Conservation (phyloP, 2,888 invertebrate genomes). For the Prosopocoilus inquinatus region DNA sequence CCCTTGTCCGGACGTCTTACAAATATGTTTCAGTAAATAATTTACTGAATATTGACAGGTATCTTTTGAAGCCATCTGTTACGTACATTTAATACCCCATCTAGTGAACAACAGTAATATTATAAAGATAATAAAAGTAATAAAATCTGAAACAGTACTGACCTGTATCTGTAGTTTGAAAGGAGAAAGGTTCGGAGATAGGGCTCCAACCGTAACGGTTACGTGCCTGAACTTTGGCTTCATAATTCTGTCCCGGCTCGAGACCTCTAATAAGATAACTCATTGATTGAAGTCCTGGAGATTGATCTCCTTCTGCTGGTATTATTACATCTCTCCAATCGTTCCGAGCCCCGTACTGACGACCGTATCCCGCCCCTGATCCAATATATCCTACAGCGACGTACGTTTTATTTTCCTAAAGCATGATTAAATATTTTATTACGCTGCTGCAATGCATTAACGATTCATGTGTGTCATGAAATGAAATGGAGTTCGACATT, state of each 20-base stretch:
- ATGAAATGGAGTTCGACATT: too few species aligned
- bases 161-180: conserved; percentile 64
- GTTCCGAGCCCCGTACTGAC: conserved; percentile 49
- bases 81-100: too few species aligned
- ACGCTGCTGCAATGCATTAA: too few species aligned
- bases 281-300: conserved; percentile 60
- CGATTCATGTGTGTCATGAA: too few species aligned
- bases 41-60: too few species aligned
- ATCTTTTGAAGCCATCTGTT: too few species aligned
- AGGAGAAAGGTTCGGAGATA: conserved; percentile 61
- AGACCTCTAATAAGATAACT: conserved; percentile 65
- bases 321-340: conserved; percentile 61
- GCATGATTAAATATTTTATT: too few species aligned
- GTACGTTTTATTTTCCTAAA: conserved; percentile 46
- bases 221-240: conserved; percentile 64
- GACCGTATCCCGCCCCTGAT: conserved; percentile 39
- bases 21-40: too few species aligned
- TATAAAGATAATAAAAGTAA: too few species aligned
- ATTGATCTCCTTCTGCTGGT: conserved; percentile 51
- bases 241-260: conserved; percentile 64
- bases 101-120: too few species aligned
- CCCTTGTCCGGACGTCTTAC: too few species aligned
- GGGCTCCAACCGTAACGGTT: conserved; percentile 69
- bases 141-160: conserved; percentile 36
- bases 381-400: conserved; percentile 36